Percentiles rank a stretch among this genome's conserved stretches.
Evolutionary conservation across 1,140 invertebrate genomes (phyloP).

Genomic region (Nomia melanderi): DNA sequence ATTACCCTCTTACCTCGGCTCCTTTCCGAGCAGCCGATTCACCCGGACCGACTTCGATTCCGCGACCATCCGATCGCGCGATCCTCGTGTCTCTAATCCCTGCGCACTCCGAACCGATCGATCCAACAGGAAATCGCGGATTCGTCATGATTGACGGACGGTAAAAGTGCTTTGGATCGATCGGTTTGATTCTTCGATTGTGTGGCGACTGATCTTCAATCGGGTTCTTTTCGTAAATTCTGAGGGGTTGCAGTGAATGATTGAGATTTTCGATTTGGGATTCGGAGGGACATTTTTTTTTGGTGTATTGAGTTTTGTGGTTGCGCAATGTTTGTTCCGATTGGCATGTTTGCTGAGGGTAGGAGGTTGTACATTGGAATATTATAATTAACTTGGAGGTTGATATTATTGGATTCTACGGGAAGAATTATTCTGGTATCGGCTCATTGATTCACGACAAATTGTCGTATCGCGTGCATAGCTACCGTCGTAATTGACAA

Average conservation of each 20-base stretch:
- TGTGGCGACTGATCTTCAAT: too few species aligned
- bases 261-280: too few species aligned
- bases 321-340: neutral
- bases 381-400: neutral
- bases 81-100: neutral
- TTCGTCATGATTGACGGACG: neutral
- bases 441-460: neutral
- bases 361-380: neutral
- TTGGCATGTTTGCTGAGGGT: neutral
- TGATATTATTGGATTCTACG: neutral
- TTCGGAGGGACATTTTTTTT: too few species aligned
- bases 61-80: constrained; percentile 21
- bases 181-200: neutral
- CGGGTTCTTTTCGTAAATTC: too few species aligned
- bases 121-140: neutral
- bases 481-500: neutral
- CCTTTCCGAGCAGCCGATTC: constrained; percentile 27
- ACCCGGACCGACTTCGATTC: constrained; percentile 27
- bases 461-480: neutral
- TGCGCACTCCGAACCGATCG: neutral
- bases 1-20: constrained; percentile 33
- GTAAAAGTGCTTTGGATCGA: neutral
- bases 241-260: too few species aligned
- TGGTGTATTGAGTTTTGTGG: too few species aligned
- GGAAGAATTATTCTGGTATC: neutral